Conservation (phyloP, 1,140 invertebrate species). For the Drosophila nigromelanica region DNA sequence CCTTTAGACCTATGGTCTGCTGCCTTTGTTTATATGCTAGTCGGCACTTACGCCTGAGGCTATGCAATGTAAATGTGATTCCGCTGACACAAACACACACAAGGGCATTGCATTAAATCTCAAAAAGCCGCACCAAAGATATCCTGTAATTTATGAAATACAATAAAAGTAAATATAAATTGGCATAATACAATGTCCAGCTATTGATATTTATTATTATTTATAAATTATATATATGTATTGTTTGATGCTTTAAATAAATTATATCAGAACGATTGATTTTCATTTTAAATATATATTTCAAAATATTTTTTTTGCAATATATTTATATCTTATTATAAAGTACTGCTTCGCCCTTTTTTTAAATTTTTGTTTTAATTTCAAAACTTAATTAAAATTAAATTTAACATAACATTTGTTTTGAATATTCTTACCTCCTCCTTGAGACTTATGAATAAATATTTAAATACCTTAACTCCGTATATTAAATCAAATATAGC, state of each 20-base stretch:
- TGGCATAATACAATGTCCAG: not conserved
- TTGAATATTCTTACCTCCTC: not conserved
- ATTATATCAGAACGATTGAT: no score
- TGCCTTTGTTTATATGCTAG: slow-evolving; percentile 48
- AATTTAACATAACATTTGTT: not conserved
- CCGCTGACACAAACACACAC: slow-evolving; percentile 48
- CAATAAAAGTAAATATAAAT: not conserved
- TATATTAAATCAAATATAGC: not conserved
- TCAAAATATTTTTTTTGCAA: no score
- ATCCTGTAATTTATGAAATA: slow-evolving; percentile 24
- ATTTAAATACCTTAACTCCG: not conserved
- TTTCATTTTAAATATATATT: no score
- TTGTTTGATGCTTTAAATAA: no score
- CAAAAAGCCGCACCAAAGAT: slow-evolving; percentile 17
- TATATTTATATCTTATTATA: no score
- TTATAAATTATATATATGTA: no score
- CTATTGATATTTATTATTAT: no score
- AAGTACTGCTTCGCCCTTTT: no score
- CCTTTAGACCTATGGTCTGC: not conserved
- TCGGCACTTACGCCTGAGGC: slow-evolving; percentile 43
- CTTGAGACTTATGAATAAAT: not conserved
- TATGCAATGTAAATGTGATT: slow-evolving; percentile 49
- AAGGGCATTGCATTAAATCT: slow-evolving; percentile 6
- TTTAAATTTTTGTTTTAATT: no score
- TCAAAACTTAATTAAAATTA: no score